Evolutionary conservation across 1,140 invertebrate genomes (phyloP).

Genomic region (Nylanderia fulva): DNA sequence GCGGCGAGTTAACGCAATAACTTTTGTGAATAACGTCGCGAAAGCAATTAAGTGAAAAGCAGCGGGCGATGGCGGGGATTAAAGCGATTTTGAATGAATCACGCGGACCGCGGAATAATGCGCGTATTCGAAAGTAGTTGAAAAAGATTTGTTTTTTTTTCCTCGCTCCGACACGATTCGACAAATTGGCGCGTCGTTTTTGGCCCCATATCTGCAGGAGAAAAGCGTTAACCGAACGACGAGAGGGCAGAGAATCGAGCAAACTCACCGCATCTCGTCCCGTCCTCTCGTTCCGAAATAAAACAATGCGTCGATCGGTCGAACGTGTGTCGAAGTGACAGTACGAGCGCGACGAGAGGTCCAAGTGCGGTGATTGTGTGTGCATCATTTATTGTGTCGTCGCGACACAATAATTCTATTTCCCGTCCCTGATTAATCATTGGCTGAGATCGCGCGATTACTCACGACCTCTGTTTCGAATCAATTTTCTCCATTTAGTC

Average conservation of each 20-base stretch:
- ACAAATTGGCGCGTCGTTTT: slow-evolving; percentile 50
- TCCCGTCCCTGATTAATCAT: slow-evolving; percentile 57
- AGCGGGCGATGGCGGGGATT: slow-evolving; percentile 39
- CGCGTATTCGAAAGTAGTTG: slow-evolving; percentile 24
- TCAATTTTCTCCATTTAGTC: slow-evolving; percentile 45
- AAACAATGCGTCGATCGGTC: slow-evolving; percentile 33
- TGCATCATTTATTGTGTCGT: slow-evolving; percentile 68
- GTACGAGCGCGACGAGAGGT: slow-evolving; percentile 20
- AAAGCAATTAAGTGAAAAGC: slow-evolving; percentile 51
- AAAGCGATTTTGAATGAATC: slow-evolving; percentile 54
- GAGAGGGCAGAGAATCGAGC: slow-evolving; percentile 33
- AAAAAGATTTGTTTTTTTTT: not conserved
- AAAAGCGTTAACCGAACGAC: slow-evolving; percentile 46
- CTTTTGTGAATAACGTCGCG: not conserved
- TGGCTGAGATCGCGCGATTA: slow-evolving; percentile 25
- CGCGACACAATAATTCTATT: slow-evolving; percentile 67
- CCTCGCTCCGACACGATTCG: slow-evolving; percentile 2
- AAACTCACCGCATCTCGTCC: slow-evolving; percentile 1
- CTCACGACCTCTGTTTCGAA: slow-evolving; percentile 55
- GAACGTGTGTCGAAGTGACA: slow-evolving; percentile 51
- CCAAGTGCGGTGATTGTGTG: slow-evolving; percentile 52
- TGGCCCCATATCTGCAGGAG: slow-evolving; percentile 24
- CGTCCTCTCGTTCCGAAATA: slow-evolving; percentile 33
- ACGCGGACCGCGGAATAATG: slow-evolving; percentile 50
- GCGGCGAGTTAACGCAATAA: slow-evolving; percentile 16